These are phyloP conservation scores for Anguilla japonica DNA, from an alignment of 2,113 vertebrate species.

Conservation along the genomic window DNA sequence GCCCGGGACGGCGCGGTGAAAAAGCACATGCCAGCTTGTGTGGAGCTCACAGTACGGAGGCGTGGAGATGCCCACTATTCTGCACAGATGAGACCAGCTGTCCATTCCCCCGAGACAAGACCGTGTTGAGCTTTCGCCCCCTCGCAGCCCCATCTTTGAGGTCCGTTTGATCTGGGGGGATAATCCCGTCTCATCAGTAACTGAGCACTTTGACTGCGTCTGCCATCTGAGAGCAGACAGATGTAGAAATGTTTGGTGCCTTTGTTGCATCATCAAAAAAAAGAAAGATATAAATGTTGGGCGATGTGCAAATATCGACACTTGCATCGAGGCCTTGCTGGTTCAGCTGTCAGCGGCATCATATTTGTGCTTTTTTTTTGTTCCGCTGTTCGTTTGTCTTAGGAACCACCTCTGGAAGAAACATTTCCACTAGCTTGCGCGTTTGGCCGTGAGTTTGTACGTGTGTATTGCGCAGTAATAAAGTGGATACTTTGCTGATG, in stretches of 20 bases:
- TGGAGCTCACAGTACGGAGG: neutral
- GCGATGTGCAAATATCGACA: neutral
- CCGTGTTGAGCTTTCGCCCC: neutral
- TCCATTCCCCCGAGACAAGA: neutral
- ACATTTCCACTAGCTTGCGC: neutral
- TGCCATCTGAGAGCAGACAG: neutral
- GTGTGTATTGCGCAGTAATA: neutral
- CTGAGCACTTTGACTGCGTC: neutral
- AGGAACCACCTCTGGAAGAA: neutral
- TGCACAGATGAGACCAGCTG: neutral
- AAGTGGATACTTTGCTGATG: neutral
- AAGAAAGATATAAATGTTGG: neutral
- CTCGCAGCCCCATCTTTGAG: neutral
- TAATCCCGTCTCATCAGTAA: neutral
- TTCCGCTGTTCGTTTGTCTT: neutral
- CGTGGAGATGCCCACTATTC: neutral
- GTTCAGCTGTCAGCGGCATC: neutral
- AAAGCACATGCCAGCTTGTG: neutral
- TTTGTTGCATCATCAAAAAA: neutral
- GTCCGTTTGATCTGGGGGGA: neutral
- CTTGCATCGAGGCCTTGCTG: neutral
- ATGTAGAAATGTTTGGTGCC: neutral
- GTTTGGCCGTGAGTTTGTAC: neutral
- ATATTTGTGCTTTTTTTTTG: neutral
- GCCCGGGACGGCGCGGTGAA: neutral